Evolutionary conservation across 2,888 invertebrate genomes (phyloP).

Genomic region (Ectropis crepuscularia): DNA sequence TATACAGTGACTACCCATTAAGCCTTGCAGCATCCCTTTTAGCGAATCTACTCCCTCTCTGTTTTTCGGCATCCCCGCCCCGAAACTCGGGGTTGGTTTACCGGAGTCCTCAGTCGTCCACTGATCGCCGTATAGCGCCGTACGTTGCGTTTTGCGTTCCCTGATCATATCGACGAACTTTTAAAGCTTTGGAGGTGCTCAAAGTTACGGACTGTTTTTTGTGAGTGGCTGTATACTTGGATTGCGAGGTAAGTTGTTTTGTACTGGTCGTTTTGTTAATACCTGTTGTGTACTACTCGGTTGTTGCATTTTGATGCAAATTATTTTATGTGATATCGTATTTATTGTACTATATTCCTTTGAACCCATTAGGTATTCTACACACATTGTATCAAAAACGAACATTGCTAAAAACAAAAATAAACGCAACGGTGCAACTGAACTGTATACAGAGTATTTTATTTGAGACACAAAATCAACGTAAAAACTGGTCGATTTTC

Average conservation of each 20-base stretch:
- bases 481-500: no score
- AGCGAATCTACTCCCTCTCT: slow-evolving; percentile 54
- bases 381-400: no score
- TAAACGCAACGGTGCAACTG: no score
- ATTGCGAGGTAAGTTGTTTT: slow-evolving; percentile 36
- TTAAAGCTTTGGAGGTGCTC: slow-evolving; percentile 8
- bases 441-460: no score
- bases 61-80: slow-evolving; percentile 54
- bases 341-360: no score
- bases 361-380: no score
- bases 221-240: slow-evolving; percentile 32
- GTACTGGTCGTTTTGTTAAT: slow-evolving; percentile 5
- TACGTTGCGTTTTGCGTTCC: slow-evolving; percentile 23
- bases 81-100: slow-evolving; percentile 36
- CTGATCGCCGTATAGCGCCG: slow-evolving; percentile 24
- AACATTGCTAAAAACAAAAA: no score
- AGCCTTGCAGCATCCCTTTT: slow-evolving; percentile 34
- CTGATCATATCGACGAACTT: slow-evolving; percentile 27
- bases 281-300: neutral
- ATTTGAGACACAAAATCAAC: no score
- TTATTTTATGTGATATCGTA: neutral
- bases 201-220: slow-evolving; percentile 31
- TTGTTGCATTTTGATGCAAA: neutral
- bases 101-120: slow-evolving; percentile 41
- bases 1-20: slow-evolving; percentile 49